Evolutionary conservation across 2,113 vertebrate genomes (phyloP).

Genomic region (Rhizomys pruinosus): DNA sequence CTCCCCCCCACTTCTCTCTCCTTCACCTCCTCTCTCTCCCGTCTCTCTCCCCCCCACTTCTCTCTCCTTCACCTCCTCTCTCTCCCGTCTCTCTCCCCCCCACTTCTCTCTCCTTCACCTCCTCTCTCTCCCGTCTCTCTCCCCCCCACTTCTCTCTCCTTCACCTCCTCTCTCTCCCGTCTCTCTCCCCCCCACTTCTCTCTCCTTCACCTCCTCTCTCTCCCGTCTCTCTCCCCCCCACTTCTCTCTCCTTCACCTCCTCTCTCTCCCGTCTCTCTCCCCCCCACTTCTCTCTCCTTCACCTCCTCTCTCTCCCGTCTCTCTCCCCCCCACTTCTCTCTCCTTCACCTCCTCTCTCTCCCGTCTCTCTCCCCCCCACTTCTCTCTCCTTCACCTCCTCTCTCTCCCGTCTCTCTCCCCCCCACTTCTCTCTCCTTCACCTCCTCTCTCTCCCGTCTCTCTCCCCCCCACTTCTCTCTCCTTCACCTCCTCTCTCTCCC

Average conservation of each 20-base stretch:
- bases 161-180: no score
- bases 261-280: rapidly evolving
- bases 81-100: no score
- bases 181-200: no score
- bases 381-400: not conserved
- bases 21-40: no score
- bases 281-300: not conserved
- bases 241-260: not conserved
- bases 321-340: no score
- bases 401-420: rapidly evolving
- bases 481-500: no score
- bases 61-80: not conserved
- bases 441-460: no score
- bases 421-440: not conserved
- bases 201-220: not conserved
- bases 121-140: no score
- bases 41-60: no score
- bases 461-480: not conserved
- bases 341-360: not conserved
- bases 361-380: no score
- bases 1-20: not conserved
- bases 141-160: not conserved
- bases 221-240: no score
- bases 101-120: not conserved
- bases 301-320: no score